These are phyloP conservation scores for Vannuccia rotundouncinata DNA, from an alignment of 2,888 invertebrate species.

Conservation along the genomic window DNA sequence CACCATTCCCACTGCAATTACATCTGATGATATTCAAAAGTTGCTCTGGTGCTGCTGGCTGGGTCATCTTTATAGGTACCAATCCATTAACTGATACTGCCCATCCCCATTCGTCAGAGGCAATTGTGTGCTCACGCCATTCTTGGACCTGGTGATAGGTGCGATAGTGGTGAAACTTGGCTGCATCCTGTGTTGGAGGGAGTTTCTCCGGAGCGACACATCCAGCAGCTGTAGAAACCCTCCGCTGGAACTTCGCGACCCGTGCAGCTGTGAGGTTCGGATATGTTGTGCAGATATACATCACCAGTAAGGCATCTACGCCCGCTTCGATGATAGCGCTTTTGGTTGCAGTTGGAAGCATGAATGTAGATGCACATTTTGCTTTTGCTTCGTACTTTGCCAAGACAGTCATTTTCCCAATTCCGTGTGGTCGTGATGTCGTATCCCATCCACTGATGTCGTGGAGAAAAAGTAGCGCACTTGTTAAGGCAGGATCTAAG, in stretches of 20 bases:
- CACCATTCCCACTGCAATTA: slow-evolving; percentile 20
- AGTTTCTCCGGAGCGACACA: slow-evolving; percentile 24
- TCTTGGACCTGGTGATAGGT: slow-evolving; percentile 26
- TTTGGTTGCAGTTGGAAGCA: slow-evolving; percentile 24
- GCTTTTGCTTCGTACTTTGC: slow-evolving; percentile 15
- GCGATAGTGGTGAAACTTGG: slow-evolving; percentile 24
- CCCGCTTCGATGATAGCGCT: slow-evolving; percentile 24
- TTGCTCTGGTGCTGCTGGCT: slow-evolving; percentile 21
- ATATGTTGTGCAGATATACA: slow-evolving; percentile 21
- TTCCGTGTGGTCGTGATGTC: slow-evolving; percentile 24
- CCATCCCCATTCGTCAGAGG: slow-evolving; percentile 24
- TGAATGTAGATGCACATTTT: slow-evolving; percentile 26
- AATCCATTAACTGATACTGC: slow-evolving; percentile 26
- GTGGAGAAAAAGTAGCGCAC: slow-evolving; percentile 21
- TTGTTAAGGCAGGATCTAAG: slow-evolving; percentile 24
- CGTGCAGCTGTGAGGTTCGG: slow-evolving; percentile 26
- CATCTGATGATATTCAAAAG: slow-evolving; percentile 21
- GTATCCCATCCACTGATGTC: slow-evolving; percentile 15
- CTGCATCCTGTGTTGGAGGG: slow-evolving; percentile 26
- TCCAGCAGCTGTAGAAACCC: slow-evolving; percentile 23
- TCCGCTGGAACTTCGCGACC: slow-evolving; percentile 26
- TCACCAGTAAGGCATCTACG: slow-evolving; percentile 16
- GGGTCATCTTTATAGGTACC: slow-evolving; percentile 24
- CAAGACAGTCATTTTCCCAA: slow-evolving; percentile 24
- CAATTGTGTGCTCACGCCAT: slow-evolving; percentile 10